Evolutionary conservation across 2,797 vertebrate genomes (phyloP).

Genomic region (Arnoldichthys spilopterus): DNA sequence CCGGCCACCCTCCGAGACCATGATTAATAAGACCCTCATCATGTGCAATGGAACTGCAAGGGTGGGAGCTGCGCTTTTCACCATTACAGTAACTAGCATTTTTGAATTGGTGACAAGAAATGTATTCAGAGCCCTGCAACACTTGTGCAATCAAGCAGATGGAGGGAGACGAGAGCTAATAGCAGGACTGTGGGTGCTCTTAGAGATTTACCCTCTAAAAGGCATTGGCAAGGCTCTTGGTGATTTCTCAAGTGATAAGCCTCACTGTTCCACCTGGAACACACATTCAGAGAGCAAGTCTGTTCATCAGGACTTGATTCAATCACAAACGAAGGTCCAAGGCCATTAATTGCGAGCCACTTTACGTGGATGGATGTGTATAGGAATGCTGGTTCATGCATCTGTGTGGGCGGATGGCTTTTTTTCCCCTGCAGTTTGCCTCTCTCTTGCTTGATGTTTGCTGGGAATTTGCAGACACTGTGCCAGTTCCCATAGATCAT

Average conservation of each 20-base stretch:
- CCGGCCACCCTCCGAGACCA: neutral
- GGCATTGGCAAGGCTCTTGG: constrained; percentile 54
- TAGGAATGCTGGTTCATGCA: constrained; percentile 40
- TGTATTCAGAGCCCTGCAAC: constrained; percentile 55
- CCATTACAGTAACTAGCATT: constrained; percentile 11
- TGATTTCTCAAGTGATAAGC: constrained; percentile 64
- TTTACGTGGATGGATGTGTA: constrained; percentile 29
- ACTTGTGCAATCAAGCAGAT: constrained; percentile 73
- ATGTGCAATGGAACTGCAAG: constrained; percentile 25
- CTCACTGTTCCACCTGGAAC: constrained; percentile 55
- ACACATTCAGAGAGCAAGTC: constrained; percentile 60
- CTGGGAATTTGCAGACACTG: constrained; percentile 21
- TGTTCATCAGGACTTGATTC: constrained; percentile 55
- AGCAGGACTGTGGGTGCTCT: constrained; percentile 66
- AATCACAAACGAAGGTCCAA: constrained; percentile 48
- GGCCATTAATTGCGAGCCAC: constrained; percentile 38
- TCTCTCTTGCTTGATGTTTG: constrained; percentile 24
- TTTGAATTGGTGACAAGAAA: constrained; percentile 20
- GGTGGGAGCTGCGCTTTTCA: constrained; percentile 10
- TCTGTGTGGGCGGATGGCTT: constrained; percentile 29
- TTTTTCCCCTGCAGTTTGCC: constrained; percentile 14
- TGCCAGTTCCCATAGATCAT: constrained; percentile 28
- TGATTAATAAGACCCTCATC: constrained; percentile 41
- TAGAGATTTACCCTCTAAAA: constrained; percentile 54
- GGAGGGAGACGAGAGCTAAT: constrained; percentile 70